A percentile compares a stretch with the other conserved stretches of the same genome.
Evolutionary conservation across 2,888 invertebrate genomes (phyloP).

Genomic region (Taphrorychus bicolor): DNA sequence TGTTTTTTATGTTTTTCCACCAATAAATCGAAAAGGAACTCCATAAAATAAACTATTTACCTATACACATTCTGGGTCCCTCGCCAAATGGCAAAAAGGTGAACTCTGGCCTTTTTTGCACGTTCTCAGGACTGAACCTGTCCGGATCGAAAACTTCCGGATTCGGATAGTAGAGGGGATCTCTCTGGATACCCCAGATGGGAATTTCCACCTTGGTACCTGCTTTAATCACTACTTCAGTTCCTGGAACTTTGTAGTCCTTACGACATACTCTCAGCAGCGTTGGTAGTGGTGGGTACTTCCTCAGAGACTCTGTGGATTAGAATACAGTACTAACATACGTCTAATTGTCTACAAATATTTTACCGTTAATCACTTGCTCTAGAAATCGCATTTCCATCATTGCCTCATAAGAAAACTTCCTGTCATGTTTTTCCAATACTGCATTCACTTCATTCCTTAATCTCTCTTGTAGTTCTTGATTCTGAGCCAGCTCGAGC

Average conservation of each 20-base stretch:
- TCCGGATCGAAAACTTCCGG: constrained; percentile 49
- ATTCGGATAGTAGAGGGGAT: constrained; percentile 48
- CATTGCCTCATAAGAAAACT: constrained; percentile 30
- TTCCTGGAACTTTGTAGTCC: constrained; percentile 52
- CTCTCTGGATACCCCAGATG: constrained; percentile 44
- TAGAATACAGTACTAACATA: background rate
- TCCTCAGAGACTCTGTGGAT: constrained; percentile 19
- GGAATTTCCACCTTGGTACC: constrained; percentile 54
- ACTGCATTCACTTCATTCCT: constrained; percentile 37
- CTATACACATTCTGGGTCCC: constrained; percentile 56
- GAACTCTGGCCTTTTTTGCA: constrained; percentile 37
- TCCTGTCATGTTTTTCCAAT: constrained; percentile 38
- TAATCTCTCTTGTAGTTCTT: constrained; percentile 36
- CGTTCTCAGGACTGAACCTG: constrained; percentile 46
- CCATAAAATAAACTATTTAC: constrained; percentile 42
- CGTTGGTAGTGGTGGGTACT: constrained; percentile 11
- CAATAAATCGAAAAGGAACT: too few species aligned
- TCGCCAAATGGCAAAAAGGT: too few species aligned
- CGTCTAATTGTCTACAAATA: background rate
- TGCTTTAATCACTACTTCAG: constrained; percentile 52
- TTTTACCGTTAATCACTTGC: constrained; percentile 41
- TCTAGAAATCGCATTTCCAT: constrained; percentile 30
- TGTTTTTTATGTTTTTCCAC: too few species aligned
- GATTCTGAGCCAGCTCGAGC: constrained; percentile 42
- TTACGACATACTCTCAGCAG: constrained; percentile 44